Percentiles rank a stretch among this genome's conserved stretches.
Conservation (phyloP, 2,113 vertebrate genomes). For the Eudyptes chrysolophus region DNA sequence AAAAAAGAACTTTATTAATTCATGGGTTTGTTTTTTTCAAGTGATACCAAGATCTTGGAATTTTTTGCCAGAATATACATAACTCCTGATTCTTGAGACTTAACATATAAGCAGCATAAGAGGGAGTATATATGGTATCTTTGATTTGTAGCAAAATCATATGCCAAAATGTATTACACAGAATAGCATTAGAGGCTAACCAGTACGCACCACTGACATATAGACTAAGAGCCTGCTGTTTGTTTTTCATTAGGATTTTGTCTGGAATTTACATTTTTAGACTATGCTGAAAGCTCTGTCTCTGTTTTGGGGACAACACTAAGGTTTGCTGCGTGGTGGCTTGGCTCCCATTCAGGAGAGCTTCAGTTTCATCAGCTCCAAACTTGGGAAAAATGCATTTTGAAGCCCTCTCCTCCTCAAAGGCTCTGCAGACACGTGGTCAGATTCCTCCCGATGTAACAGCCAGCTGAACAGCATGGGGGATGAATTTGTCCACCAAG, state of each 20-base stretch:
- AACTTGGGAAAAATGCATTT: neutral
- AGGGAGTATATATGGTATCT: neutral
- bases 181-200: neutral
- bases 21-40: neutral
- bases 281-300: slow-evolving; percentile 1
- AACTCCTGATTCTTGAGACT: neutral
- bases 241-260: neutral
- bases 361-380: neutral
- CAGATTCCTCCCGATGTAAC: neutral
- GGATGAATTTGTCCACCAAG: neutral
- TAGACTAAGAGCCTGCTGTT: neutral
- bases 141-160: neutral
- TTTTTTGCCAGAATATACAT: neutral
- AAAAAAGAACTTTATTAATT: neutral
- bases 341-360: neutral
- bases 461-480: neutral
- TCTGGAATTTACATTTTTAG: slow-evolving; percentile 20
- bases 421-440: neutral
- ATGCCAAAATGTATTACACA: neutral
- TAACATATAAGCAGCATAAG: neutral
- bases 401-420: neutral
- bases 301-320: neutral
- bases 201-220: neutral
- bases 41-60: neutral
- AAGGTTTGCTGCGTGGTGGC: neutral